These are phyloP conservation scores for Laterallus jamaicensis DNA, from an alignment of 2,113 vertebrate species.

Conservation along the genomic window DNA sequence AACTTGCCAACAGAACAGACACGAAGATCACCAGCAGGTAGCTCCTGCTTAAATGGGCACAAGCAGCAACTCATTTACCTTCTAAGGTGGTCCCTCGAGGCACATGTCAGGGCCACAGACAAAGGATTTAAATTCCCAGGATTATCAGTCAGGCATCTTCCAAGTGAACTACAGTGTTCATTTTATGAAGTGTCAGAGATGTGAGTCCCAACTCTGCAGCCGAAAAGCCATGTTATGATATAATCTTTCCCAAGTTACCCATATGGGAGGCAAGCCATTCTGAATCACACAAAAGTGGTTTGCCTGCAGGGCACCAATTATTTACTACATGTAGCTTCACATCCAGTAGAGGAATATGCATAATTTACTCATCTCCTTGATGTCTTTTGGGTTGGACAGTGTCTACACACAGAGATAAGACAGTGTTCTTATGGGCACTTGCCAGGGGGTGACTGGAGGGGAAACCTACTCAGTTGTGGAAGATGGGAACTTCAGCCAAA, in stretches of 20 bases:
- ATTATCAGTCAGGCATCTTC: constrained; percentile 58
- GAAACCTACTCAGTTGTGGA: background rate
- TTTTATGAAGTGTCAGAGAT: constrained; percentile 49
- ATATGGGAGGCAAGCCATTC: constrained; percentile 15
- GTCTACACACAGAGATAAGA: constrained; percentile 13
- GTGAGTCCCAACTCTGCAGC: constrained; percentile 26
- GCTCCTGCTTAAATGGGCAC: constrained; percentile 4
- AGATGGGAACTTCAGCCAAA: background rate
- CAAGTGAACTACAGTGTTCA: background rate
- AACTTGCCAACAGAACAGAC: background rate
- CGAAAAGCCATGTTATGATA: constrained; percentile 38
- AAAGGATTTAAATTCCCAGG: constrained; percentile 57
- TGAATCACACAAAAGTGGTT: constrained; percentile 40
- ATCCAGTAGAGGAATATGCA: constrained; percentile 52
- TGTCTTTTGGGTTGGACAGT: constrained; percentile 39
- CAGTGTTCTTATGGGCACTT: background rate
- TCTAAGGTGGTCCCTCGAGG: constrained; percentile 56
- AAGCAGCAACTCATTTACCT: constrained; percentile 48
- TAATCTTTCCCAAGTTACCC: constrained; percentile 44
- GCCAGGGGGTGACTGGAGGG: background rate
- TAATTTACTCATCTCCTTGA: constrained; percentile 62
- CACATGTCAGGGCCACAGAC: constrained; percentile 2
- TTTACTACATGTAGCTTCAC: constrained; percentile 68
- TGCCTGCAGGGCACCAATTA: constrained; percentile 67
- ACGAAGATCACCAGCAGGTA: background rate